Evolutionary conservation across 2,113 vertebrate species (phyloP), one percentile per base, ranked within the genome.

Genomic region (Ammodytes marinus): DNA sequence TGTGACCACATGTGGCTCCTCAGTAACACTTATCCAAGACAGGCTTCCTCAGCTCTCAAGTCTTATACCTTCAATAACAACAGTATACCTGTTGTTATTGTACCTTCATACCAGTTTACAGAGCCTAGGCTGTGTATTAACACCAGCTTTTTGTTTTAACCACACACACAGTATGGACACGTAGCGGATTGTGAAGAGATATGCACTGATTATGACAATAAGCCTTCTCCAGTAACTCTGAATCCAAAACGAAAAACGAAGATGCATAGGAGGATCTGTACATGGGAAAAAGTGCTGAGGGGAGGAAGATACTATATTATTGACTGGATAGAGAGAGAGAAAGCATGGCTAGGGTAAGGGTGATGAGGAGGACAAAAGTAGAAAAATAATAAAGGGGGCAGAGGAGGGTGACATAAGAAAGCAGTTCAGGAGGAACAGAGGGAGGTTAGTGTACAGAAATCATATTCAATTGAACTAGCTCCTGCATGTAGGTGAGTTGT

Each of bases 311-410:
- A 27, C 27, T 27, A 77, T 37, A 70, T 54, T 77, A 80, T 43
- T 74, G 66, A 63, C 46, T 72, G 74, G 69, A 75, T 8, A 60
- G 58, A 59, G 8, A n/a, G 60, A 61, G 58, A 50, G 43, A 35
- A 72, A 19, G 59, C 52, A 64, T 42, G 40, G 14, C 42, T 3
- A n/a, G 5, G 27, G 6, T 15, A 19, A 40, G 4, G 42, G 57
- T 58, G 77, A 70, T 77, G 65, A 83, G 69, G 77, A 61, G 59
- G 70, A 73, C 50, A 78, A 73, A 69, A 19, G 59, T 27, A 52
- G 14, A 79, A 45, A 40, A 8, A 66, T 76, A 47, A 63, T 57
- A 7, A 60, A 60, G 45, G 13, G 42, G 63, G 39, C 57, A 60
- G 49, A 71, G 46, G 40, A 52, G 63, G n/a, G 13, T 52, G 70